Evolutionary conservation across 2,888 invertebrate genomes (phyloP).

Genomic region (Leptopilina myrica): DNA sequence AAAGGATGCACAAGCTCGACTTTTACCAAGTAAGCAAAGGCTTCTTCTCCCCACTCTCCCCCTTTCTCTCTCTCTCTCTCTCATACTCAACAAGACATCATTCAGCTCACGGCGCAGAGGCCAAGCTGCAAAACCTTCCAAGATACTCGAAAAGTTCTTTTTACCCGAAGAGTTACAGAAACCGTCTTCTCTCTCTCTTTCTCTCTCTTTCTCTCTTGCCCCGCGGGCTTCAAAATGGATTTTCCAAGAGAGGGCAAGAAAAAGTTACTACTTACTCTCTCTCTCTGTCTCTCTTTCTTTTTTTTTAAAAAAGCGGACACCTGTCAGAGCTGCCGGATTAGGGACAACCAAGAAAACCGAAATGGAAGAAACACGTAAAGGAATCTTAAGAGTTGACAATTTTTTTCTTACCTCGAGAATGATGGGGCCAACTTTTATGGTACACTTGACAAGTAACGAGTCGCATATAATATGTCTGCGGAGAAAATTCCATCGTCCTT

Average conservation of each 20-base stretch:
- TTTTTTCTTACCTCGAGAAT: constrained; percentile 7
- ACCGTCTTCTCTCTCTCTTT: constrained; percentile 15
- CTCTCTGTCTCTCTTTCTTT: not conserved
- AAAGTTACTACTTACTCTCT: constrained; percentile 52
- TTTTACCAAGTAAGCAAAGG: constrained; percentile 27
- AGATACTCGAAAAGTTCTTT: constrained; percentile 34
- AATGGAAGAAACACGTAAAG: constrained; percentile 11
- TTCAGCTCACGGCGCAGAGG: constrained; percentile 12
- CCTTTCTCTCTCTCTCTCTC: not conserved
- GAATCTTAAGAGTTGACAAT: constrained; percentile 28
- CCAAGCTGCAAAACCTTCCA: constrained; percentile 22
- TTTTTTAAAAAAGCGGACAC: constrained; percentile 51
- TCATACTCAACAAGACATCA: constrained; percentile 14
- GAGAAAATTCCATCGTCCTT: constrained; percentile 20
- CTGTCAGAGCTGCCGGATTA: constrained; percentile 50
- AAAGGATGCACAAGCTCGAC: constrained; percentile 29
- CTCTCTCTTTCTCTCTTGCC: not conserved
- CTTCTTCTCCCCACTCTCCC: not conserved
- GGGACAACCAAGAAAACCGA: constrained; percentile 30
- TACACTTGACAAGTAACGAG: constrained; percentile 19
- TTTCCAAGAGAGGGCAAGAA: constrained; percentile 50
- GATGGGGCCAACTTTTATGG: not conserved
- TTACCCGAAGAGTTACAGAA: constrained; percentile 16
- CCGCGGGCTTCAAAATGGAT: constrained; percentile 53
- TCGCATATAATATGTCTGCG: constrained; percentile 23